Conservation (phyloP, 2,888 invertebrate species). For the Hirudinaria manillensis region DNA sequence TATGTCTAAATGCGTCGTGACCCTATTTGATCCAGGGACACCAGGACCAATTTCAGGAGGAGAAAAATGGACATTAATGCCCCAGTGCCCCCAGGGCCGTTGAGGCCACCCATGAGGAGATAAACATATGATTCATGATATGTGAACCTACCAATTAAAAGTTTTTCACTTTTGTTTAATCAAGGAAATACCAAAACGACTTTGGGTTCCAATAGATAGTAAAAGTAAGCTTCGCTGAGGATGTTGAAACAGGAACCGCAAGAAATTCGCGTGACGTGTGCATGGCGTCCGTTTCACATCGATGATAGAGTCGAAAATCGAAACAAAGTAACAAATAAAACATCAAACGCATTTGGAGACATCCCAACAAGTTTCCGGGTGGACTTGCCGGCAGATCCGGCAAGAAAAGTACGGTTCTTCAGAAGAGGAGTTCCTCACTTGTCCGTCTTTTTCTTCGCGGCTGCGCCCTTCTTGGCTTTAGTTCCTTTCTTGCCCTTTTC, state of each 20-base stretch:
- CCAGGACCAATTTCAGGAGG: slow-evolving; percentile 9
- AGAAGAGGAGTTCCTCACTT: neutral
- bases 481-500: slow-evolving; percentile 23
- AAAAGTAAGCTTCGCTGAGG: neutral
- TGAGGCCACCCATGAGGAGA: slow-evolving; percentile 4
- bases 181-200: neutral
- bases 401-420: neutral
- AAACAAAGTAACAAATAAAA: neutral
- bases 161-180: neutral
- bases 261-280: too few species aligned
- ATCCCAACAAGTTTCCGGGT: neutral
- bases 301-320: neutral
- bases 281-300: neutral
- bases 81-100: neutral
- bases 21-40: too few species aligned
- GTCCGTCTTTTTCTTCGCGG: slow-evolving; percentile 11
- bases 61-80: slow-evolving; percentile 8
- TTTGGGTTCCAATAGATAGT: neutral
- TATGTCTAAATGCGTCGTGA: too few species aligned
- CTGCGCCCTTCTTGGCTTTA: slow-evolving; percentile 13
- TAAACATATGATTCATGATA: neutral
- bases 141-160: neutral
- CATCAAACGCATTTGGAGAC: neutral
- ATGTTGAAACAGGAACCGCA: too few species aligned
- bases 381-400: neutral